Evolutionary conservation across 2,113 vertebrate species (phyloP), one percentile per base, ranked within the genome.

Genomic region (Silurus glanis): DNA sequence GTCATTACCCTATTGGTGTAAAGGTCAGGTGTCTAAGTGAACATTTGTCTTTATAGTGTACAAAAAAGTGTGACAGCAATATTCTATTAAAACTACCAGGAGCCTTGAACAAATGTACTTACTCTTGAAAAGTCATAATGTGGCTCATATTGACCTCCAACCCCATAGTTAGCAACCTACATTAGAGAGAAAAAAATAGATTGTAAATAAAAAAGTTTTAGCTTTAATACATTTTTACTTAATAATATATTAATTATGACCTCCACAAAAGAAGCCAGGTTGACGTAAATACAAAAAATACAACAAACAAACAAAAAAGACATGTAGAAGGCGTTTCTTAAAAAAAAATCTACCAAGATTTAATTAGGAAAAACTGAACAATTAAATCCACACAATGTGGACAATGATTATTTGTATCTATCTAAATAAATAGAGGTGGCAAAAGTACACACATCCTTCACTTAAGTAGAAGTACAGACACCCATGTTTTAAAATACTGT

Each of bases 41-140:
- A 37, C 37, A 37, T 37, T 37, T 37, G 37, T 37, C 37, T 37
- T 37, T 37, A 37, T 37, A 37, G 37, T 37, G 37, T 37, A 37
- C 37, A 37, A 37, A 13, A 66, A 66, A 66, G 10, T 0, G 0
- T 45, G 25, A 69, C 6, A 45, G 16, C 7, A 8, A 71, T 45
- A 17, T 45, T 45, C 25, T 76, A 71, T 12, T 62, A 1, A 25
- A 13, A 61, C 14, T n/a, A 25, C 69, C 47, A 74, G 47, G 86
- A 28, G 53, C 10, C 14, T 1, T n/a, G 79, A 14, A 83, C 28
- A 71, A 37, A 13, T 21, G 9, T 72, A 87, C 97, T 98, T 95
- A 99, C 98, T 96, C 98, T 96, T 1, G 98, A 99, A 92, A 99
- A 99, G 92, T 99, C 98, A 6, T 95, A 99, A 92, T 99, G 98